Evolutionary conservation across 1,140 invertebrate species (phyloP), one percentile per base, ranked within the genome.

Genomic region (Lepidurus packardi): DNA sequence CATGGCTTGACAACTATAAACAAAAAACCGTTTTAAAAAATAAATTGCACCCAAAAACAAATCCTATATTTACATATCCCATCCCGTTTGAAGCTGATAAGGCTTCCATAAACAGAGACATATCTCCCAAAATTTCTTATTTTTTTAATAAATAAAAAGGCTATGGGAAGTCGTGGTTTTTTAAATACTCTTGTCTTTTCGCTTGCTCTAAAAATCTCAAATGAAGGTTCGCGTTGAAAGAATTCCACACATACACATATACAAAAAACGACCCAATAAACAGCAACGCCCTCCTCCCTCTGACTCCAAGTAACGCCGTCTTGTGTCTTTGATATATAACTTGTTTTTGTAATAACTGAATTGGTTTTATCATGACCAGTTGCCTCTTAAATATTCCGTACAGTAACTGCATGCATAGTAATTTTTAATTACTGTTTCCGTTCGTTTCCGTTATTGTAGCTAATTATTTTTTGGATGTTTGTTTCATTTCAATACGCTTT

Each of bases 241-340:
- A 65, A 65, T 34, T 65, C 13, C 53, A 65, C 16, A 65, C 21
- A 65, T 21, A 65, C 53, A 65, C 53, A 11, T 16, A n/a, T 16
- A 21, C 53, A 65, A 65, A 65, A 65, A 65, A 65, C 53, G 53
- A 65, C 53, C 53, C n/a, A 21, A 13, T 65, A 65, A 65, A 65
- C 53, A 65, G 13, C 53, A 78, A 41, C 78, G 82, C 83, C 84
- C 78, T 78, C 78, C 78, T 78, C 78, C 84, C 84, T 85, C 84
- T 85, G 84, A 84, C 83, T 85, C 85, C 85, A 85, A 85, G 85
- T 85, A 85, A 85, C 84, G 84, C 83, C 81, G 75, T 81, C 76
- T 81, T 82, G 81, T 80, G 76, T 79, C 82, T 77, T 65, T 65
- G 53, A 65, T 65, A 65, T 65, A 13, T 65, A 65, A 65, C 16